phyloP scores from a whole-genome alignment of 64 coral and sea anemone genomes.

The Platygyra sinensis region DNA sequence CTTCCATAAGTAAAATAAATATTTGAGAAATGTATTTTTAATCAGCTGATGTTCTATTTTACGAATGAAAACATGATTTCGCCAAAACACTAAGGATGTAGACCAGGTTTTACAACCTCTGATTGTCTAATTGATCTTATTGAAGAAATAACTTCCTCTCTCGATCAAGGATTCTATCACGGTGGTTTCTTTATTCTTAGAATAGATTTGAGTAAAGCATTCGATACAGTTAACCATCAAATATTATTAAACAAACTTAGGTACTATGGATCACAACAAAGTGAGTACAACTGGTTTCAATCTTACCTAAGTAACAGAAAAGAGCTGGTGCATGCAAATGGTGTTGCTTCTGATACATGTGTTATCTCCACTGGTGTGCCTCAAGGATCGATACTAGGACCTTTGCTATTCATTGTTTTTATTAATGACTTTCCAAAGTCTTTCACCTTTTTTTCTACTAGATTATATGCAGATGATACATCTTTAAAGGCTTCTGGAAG shows the following conservation, averaged over 20 bases:
- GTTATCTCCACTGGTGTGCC: constrained; percentile 8
- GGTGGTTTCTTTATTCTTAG: constrained; percentile 18
- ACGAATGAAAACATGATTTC: constrained; percentile 18
- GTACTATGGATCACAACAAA: constrained; percentile 18
- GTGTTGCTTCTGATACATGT: too few relatives aligned
- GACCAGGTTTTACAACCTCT: constrained; percentile 19
- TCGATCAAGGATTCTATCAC: constrained; percentile 14
- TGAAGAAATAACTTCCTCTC: constrained; percentile 10
- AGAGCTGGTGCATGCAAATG: background rate
- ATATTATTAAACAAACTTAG: constrained; percentile 30
- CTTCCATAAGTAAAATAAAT: constrained; percentile 43
- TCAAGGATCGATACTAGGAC: constrained; percentile 52
- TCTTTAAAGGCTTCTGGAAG: background rate
- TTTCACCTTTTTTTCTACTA: constrained; percentile 18
- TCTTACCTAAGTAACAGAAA: constrained; percentile 37
- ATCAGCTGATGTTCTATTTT: background rate
- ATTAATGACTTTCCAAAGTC: constrained; percentile 55
- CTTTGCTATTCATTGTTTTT: constrained; percentile 46
- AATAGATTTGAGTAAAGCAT: constrained; percentile 50
- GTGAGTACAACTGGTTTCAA: constrained; percentile 21
- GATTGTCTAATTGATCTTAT: constrained; percentile 38
- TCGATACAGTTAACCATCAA: constrained; percentile 36
- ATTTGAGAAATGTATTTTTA: constrained; percentile 8
- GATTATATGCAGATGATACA: constrained; percentile 54
- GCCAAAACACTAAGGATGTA: constrained; percentile 27